Evolutionary conservation across 2,888 invertebrate genomes (phyloP).

Genomic region (Alviniconcha strummeri): DNA sequence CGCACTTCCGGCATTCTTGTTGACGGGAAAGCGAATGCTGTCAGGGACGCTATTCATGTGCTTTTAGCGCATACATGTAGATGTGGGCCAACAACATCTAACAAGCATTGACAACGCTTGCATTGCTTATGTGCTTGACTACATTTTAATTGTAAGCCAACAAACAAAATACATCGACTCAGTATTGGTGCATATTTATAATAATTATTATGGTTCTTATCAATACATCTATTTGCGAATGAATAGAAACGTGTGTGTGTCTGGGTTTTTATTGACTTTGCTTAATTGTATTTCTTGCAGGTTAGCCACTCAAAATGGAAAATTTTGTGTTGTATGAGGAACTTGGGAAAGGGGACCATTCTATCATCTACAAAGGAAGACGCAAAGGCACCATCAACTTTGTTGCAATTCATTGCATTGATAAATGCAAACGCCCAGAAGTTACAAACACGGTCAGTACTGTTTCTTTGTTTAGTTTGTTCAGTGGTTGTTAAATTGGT

Average conservation of each 20-base stretch:
- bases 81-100: too few relatives aligned
- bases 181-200: too few relatives aligned
- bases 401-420: constrained; percentile 74
- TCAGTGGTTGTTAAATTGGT: not conserved
- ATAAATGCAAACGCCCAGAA: constrained; percentile 71
- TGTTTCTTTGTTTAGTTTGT: not conserved
- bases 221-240: too few relatives aligned
- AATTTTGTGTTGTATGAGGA: constrained; percentile 75
- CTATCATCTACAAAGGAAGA: constrained; percentile 73
- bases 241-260: too few relatives aligned
- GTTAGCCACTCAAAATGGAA: constrained; percentile 63
- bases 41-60: constrained; percentile 23
- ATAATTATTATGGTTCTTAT: too few relatives aligned
- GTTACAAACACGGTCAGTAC: constrained; percentile 72
- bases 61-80: too few relatives aligned
- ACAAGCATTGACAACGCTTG: too few relatives aligned
- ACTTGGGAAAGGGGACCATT: constrained; percentile 69
- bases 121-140: too few relatives aligned
- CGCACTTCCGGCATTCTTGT: constrained; percentile 31
- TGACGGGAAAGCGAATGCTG: constrained; percentile 23
- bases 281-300: too few relatives aligned
- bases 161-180: too few relatives aligned
- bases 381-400: constrained; percentile 73
- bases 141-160: too few relatives aligned
- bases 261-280: too few relatives aligned